These are phyloP conservation scores for Ennomos erosarius DNA, from an alignment of 2,888 invertebrate species.

Conservation along the genomic window DNA sequence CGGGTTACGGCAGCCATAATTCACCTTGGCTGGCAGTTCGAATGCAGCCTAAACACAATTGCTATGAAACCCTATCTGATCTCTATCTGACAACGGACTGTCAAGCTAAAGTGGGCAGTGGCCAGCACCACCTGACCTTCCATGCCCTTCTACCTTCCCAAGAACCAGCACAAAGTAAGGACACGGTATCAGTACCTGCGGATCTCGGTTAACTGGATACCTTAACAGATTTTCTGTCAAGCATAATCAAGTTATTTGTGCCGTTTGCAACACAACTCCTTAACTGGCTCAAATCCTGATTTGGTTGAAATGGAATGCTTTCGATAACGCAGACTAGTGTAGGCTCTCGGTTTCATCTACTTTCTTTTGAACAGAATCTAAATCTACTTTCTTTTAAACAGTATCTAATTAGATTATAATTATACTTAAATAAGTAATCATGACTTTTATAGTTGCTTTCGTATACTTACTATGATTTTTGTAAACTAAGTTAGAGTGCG, in stretches of 20 bases:
- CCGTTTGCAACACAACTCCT: conserved; percentile 42
- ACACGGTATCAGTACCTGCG: conserved; percentile 18
- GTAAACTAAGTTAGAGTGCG: no score
- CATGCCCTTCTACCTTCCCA: conserved; percentile 1
- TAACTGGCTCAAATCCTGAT: conserved; percentile 44
- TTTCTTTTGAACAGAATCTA: conserved; percentile 10
- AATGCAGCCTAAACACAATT: conserved; percentile 41
- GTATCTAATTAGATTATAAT: no score
- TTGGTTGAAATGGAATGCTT: conserved; percentile 44
- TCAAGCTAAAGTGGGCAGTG: conserved; percentile 45
- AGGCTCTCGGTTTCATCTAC: conserved; percentile 1
- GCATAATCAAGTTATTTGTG: conserved; percentile 52
- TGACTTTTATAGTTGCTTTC: not conserved
- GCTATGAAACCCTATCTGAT: conserved; percentile 50
- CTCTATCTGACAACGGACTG: conserved; percentile 42
- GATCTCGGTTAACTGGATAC: conserved; percentile 32
- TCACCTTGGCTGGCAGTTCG: conserved; percentile 27
- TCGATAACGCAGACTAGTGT: conserved; percentile 35
- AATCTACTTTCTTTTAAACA: conserved; percentile 14
- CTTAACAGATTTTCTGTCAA: conserved; percentile 47
- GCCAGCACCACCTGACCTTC: conserved; percentile 39
- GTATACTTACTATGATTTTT: no score
- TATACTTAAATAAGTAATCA: not conserved
- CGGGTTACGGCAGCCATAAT: conserved; percentile 27
- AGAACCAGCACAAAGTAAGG: conserved; percentile 2